Base-by-base conservation (phyloP, 2,113 vertebrate genomes). In the Chauna torquata region DNA sequence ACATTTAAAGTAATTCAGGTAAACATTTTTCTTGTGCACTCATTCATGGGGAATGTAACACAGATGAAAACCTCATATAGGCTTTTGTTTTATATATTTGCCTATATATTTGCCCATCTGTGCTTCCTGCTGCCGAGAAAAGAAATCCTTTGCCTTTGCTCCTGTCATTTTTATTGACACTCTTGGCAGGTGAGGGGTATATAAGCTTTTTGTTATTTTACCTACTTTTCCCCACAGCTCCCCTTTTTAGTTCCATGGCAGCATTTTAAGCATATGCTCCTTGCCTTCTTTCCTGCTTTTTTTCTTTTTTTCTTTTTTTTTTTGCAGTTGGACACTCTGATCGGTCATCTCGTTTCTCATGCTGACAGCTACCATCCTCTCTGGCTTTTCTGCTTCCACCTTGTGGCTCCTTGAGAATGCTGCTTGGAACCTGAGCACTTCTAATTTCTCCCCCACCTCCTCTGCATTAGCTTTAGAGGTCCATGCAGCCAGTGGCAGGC, bases 1-100 rank as follows among this genome's bases (percentile, higher is more conserved):
- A 91, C 81, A 68, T 27, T 81, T 92, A 92, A 74, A 57, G 30
- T 92, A 89, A 96, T 91, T 78, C 93, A 90, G 86, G 78, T 90
- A 89, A 42, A 76, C 12, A 45, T 90, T 90, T 89, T 75, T 91
- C 47, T 40, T 83, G 82, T 86, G 75, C 42, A 57, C 19, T 95
- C 58, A 69, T 80, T 87, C 44, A 54, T 19, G n/a, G 57, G 77
- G 88, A 95, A 78, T 34, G 6, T 36, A 86, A 70, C 81, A 83
- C 80, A 93, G 84, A 91, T 44, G 77, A 95, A 95, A 91, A 81
- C 49, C 9, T 5, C 52, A 38, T 66, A 64, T 9, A 95, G 52
- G 45, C 27, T 55, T n/a, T 40, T 16, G 16, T 22, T 23, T 94
- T 94, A 66, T 92, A 20, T 88, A 76, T 92, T 85, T 96, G 52